Evolutionary conservation across 2,888 invertebrate species (phyloP), one percentile per base, ranked within the genome.

Genomic region (Cheilosia vulpina): DNA sequence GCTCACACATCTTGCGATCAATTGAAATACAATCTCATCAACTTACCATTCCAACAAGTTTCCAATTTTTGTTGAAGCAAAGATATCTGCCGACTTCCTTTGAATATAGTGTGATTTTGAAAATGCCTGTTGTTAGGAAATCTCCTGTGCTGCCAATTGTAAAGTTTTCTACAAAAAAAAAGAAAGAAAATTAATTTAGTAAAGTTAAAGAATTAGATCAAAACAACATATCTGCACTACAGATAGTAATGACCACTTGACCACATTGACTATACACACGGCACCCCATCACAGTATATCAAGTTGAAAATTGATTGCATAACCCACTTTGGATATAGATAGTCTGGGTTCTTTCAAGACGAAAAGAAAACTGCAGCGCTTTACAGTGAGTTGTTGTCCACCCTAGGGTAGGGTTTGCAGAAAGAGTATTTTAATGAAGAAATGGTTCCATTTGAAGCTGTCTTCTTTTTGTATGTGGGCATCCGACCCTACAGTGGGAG

Each of bases 41-140:
- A 88, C 91, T 90, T 75, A 91, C 91, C 91, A 89, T 89, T 89
- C 91, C 91, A 88, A 91, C 90, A 83, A 91, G 89, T 87, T 88
- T 88, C 87, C 90, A 90, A 27, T 82, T 68, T 76, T 88, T 87
- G 78, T 88, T 89, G 88, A 91, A 91, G 89, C 91, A 91, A 82
- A 91, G 89, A 88, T 89, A 91, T 53, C 89, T 89, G 47, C 88
- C 89, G 82, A 90, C 91, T 88, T 90, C 90, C 87, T 89, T 90
- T 88, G 90, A 89, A 89, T 89, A 91, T 41, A 91, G 87, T 76
- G 91, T 91, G 75, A 91, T 89, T 88, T 89, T 90, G 90, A 91
- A 91, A 78, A 89, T 89, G 76, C 85, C 85, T 66, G 78, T 84
- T 88, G 87, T 88, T 78, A 90, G 76, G 60, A 88, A 88, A 89